Conservation (phyloP, 2,888 invertebrate species). For the Calameuta idolon region DNA sequence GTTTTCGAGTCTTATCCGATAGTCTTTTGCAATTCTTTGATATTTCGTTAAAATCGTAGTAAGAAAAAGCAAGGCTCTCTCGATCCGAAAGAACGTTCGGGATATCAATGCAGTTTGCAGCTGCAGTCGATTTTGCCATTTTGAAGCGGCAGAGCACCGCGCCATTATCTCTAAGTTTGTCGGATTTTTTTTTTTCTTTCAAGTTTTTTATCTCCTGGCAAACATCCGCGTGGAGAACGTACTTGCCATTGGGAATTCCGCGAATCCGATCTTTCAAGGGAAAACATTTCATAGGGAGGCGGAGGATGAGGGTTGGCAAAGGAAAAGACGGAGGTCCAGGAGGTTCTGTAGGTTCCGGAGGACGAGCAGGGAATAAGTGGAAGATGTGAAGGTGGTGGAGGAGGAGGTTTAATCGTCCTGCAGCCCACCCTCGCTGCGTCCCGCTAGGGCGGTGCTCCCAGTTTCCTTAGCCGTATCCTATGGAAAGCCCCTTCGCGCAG, state of each 20-base stretch:
- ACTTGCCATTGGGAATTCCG: background rate
- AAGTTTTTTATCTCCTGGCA: background rate
- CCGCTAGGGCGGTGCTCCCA: slow-evolving; percentile 17
- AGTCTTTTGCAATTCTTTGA: background rate
- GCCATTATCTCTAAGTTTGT: background rate
- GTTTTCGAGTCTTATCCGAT: background rate
- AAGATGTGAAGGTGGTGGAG: background rate
- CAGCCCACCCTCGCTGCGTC: slow-evolving; percentile 11
- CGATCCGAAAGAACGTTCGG: background rate
- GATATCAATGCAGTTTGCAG: background rate
- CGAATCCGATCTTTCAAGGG: background rate
- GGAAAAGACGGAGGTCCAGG: background rate
- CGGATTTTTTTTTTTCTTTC: background rate
- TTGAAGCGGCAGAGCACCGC: background rate
- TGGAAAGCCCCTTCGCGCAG: slow-evolving; percentile 18
- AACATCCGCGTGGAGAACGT: background rate
- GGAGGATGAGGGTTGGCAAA: background rate
- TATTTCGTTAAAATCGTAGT: background rate
- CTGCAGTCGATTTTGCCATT: background rate
- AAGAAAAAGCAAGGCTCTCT: background rate
- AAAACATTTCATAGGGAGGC: background rate
- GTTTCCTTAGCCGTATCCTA: slow-evolving; percentile 12
- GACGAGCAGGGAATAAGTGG: background rate
- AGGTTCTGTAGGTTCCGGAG: background rate
- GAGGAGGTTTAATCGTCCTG: slow-evolving; percentile 18